Evolutionary conservation across 2,113 vertebrate genomes (phyloP), one percentile per base, ranked within the genome.

Genomic region (Thryonomys swinderianus): DNA sequence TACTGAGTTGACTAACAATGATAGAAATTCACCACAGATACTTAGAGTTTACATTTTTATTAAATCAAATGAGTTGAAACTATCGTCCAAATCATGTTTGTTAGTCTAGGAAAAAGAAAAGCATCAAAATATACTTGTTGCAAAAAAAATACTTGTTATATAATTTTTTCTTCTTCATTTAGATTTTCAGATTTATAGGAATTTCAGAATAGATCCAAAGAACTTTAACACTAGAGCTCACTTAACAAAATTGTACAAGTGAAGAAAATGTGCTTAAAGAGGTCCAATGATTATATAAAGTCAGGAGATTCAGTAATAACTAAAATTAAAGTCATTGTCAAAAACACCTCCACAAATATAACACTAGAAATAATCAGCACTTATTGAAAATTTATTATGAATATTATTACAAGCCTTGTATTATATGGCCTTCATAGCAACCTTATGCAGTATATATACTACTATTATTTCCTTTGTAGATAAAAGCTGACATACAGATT

Each of bases 101-200:
- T 81, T 74, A 21, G 7, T 64, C 48, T 48, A 30, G 85, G 37
- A 66, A 80, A 78, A 84, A 5, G 51, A 25, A 18, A 78, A 92
- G 88, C 71, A 42, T 80, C 80, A 82, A 85, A 91, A 78, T 2
- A 40, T 23, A 62, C 74, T 34, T 95, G n/a, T 48, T 48, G 16
- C 25, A 30, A 48, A 76, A 42, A 57, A 48, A 48, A 25, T 45
- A 76, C 45, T 76, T 48, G 3, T 59, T 48, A 81, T 34, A 10
- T 48, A 78, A 61, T 81, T 88, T 48, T 76, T 21, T 86, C 30
- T 12, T 95, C 88, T 91, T 93, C 61, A 51, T 59, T 48, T 92
- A 82, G 37, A 0, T 73, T 93, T 80, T 12, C 74, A 88, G 14
- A 61, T 8, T 51, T 92, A 4, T 45, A 42, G 59, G 40, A 73